Base-by-base conservation (phyloP, 2,888 invertebrate species). In the Drosophila tanythrix region DNA sequence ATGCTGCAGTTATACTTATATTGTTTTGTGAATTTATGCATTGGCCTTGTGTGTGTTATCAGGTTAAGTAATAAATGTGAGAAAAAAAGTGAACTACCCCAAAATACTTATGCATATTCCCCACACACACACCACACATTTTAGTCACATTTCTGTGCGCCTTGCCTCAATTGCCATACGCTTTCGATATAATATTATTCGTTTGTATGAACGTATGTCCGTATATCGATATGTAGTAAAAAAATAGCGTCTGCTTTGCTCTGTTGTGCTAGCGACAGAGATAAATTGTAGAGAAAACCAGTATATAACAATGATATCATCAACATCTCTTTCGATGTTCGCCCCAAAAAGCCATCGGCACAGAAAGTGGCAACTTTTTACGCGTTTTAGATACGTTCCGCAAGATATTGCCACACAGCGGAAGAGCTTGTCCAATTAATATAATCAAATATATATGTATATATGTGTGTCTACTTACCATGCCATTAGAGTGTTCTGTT, bases 301-400 rank as follows among this genome's bases (percentile, higher is more conserved):
- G 70, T 70, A 70, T 70, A 70, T 67, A 56, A 76, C 70, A 72
- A 82, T 82, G 82, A 82, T 82, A 82, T 82, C 82, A 82, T 82
- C 81, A 46, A 46, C 25, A 46, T 78, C 78, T 78, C 79, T 74
- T 59, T 25, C 31, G 35, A 43, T 51, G 48, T 35, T 27, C 27
- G 10, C 15, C n/a, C 43, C 43, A 57, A 71, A 21, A 66, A 58
- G 50, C 29, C 70, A 76, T 56, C 48, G 51, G 59, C 56, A 68
- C 65, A 63, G 74, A 74, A 74, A 70, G 74, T 76, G 29, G 21
- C 53, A 57, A 21, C 58, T 67, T 70, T 52, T 35, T 52, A 63
- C 21, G 43, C 53, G 8, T 50, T 59, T 69, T 27, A 53, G 35
- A 67, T 64, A 66, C 56, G 36, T 63, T 46, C 40, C 21, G 8